Base-by-base conservation (phyloP, 2,113 vertebrate species). In the Epinephelus cyanopodus region DNA sequence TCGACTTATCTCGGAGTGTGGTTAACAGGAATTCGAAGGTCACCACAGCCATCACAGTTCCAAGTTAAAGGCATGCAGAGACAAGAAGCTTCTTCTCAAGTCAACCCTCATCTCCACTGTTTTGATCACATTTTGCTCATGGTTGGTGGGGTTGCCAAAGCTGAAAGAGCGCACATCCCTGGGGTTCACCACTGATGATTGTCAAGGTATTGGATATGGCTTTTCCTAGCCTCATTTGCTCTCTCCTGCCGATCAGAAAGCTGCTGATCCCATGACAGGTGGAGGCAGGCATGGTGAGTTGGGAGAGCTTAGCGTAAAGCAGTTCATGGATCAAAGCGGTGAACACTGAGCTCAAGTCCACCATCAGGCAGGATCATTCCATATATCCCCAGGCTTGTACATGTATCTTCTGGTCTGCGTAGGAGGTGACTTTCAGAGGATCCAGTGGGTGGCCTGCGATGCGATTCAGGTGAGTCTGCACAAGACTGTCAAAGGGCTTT, bases 241-340 rank as follows among this genome's bases (percentile, higher is more conserved):
- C 18, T 64, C 3, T 15, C 62, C 48, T 62, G 61, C 39, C 72
- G 39, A 69, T 77, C 58, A 65, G 67, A 52, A 62, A 65, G 65
- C 58, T 79, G 77, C 77, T 72, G 13, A 69, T 81, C 79, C 71
- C 71, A 73, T 77, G 73, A 79, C 63, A 66, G 45, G 42, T 76
- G 81, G 68, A 84, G 86, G 79, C 76, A 64, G 81, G 15, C n/a
- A 6, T n/a, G 14, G 54, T 21, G 79, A 75, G 72, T 60, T 48
- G 13, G 70, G 25, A 25, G 33, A 81, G 70, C 57, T 66, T 42
- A 65, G 33, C 54, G 42, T 78, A 82, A 88, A 58, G 57, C 69
- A 61, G 81, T 69, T 75, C 42, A 76, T 73, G 72, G 73, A 83
- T 89, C 89, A 84, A 80, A 90, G 80, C 10, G 27, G 42, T 74